Evolutionary conservation across 2,113 vertebrate genomes (phyloP), one percentile per base, ranked within the genome.

Genomic region (Psittacus erithacus): DNA sequence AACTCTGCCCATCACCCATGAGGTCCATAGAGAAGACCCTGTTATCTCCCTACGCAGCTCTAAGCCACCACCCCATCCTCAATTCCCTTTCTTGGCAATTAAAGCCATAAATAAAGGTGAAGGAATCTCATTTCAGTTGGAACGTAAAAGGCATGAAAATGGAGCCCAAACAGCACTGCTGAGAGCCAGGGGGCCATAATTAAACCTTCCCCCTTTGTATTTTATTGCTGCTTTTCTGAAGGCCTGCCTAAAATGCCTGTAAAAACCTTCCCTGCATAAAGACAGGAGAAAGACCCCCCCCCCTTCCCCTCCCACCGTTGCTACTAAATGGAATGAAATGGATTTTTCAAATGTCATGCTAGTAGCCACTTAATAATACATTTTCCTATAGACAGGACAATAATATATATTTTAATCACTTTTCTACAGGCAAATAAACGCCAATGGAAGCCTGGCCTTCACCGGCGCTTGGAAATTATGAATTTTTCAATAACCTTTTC

Each of bases 401-500:
- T 98, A 98, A 98, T 98, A 98, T 98, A 97, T 97, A 98, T 98
- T 98, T 98, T 98, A 98, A 98, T 98, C 98, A 98, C 96, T 98
- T 97, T 97, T 98, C 97, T 98, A 97, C 98, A 98, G 97, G 98
- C 98, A 98, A 98, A 98, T 97, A 98, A 98, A 97, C 96, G 94
- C 92, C 84, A 95, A 95, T 95, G 95, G 97, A 96, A 96, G 95
- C 97, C 98, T 90, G 98, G 99, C 98, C 98, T 99, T 99, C 98
- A 97, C 97, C 94, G 97, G 96, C 82, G 98, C 97, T 98, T 98
- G 98, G 98, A 98, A 98, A 98, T 98, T 97, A 98, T 98, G 96
- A 98, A 99, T 98, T 98, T 99, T 98, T 98, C 97, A 99, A 98
- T 98, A 99, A 98, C 96, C 98, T 98, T 97, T 98, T 99, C 97